Evolutionary conservation across 1,140 invertebrate genomes (phyloP).

Genomic region (Orchesella cincta): DNA sequence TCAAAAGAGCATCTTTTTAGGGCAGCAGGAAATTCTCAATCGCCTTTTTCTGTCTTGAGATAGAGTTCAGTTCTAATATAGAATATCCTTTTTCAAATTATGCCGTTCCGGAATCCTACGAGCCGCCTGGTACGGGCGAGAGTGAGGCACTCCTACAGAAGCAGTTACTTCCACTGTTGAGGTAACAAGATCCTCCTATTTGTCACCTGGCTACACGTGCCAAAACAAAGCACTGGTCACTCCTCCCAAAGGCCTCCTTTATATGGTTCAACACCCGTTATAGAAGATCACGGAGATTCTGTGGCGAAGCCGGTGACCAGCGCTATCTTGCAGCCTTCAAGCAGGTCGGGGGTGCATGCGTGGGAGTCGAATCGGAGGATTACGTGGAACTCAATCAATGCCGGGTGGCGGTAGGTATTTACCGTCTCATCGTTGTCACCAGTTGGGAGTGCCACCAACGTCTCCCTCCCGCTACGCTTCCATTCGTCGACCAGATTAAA

Average conservation of each 20-base stretch:
- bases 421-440: too few species aligned
- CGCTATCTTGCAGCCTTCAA: conserved; percentile 27
- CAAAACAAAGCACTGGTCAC: conserved; percentile 37
- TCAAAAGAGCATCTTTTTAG: background rate
- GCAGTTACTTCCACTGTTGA: background rate
- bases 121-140: conserved; percentile 36
- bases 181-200: conserved; percentile 23
- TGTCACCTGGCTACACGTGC: conserved; percentile 39
- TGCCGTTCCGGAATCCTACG: conserved; percentile 48
- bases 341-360: too few species aligned
- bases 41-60: too few species aligned
- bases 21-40: background rate
- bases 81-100: conserved; percentile 28
- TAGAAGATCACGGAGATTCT: conserved; percentile 39
- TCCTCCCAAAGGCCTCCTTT: conserved; percentile 42
- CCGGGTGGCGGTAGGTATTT: too few species aligned
- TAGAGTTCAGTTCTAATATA: background rate
- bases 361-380: too few species aligned
- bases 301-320: conserved; percentile 21
- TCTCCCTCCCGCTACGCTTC: too few species aligned
- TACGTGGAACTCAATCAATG: too few species aligned
- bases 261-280: conserved; percentile 18
- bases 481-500: too few species aligned
- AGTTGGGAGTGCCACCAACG: too few species aligned
- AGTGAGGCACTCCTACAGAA: conserved; percentile 35